Evolutionary conservation across 23 tunicate species (phyloP).

Genomic region (Trididemnum clinides): DNA sequence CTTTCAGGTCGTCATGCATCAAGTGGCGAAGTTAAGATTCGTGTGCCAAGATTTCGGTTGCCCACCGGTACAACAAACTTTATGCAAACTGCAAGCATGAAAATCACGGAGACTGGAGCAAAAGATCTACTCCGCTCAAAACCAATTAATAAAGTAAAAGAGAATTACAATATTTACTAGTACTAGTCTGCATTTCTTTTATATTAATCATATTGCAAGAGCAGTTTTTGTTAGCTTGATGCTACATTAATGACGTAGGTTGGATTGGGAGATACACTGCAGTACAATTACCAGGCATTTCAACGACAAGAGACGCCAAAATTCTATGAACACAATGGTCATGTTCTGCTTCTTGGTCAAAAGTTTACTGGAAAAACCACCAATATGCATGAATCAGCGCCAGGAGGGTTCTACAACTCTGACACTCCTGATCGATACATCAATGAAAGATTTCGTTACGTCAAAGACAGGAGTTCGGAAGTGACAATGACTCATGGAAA

Average conservation of each 20-base stretch:
- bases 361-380: constrained; percentile 62
- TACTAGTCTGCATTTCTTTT: too few species aligned
- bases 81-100: constrained; percentile 70
- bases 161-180: too few species aligned
- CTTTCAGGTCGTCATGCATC: constrained; percentile 1
- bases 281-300: constrained; percentile 77
- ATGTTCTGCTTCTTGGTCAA: constrained; percentile 74
- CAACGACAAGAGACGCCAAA: constrained; percentile 57
- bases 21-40: constrained; percentile 41
- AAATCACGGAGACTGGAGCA: constrained; percentile 93
- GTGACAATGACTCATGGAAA: constrained; percentile 12
- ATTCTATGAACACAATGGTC: constrained; percentile 70
- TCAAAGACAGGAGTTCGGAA: constrained; percentile 20
- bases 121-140: constrained; percentile 64
- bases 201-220: too few species aligned
- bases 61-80: constrained; percentile 36
- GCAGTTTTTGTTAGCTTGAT: too few species aligned
- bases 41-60: constrained; percentile 73
- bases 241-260: too few species aligned
- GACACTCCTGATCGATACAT: constrained; percentile 46
- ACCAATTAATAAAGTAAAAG: constrained; percentile 73
- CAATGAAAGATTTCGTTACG: constrained; percentile 41
- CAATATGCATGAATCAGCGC: constrained; percentile 71
- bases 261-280: constrained; percentile 78
- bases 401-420: constrained; percentile 73